Evolutionary conservation across 2,888 invertebrate genomes (phyloP).

Genomic region (Cryptocheilus praepositus): DNA sequence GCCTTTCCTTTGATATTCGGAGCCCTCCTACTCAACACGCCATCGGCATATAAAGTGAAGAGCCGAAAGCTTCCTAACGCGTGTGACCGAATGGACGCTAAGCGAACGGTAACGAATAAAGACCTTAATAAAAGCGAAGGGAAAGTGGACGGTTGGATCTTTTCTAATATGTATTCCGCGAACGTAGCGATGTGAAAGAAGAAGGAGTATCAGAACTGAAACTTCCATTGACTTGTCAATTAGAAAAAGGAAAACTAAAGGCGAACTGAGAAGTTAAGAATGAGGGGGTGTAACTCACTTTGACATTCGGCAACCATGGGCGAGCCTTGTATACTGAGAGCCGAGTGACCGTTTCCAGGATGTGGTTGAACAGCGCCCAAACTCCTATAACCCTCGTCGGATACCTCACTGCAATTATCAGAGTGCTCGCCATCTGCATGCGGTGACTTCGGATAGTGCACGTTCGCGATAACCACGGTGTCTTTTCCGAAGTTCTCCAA

Average conservation of each 20-base stretch:
- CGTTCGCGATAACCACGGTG: constrained; percentile 27
- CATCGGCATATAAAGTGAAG: background rate
- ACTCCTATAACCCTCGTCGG: constrained; percentile 90
- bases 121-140: background rate
- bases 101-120: background rate
- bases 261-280: background rate
- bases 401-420: constrained; percentile 89
- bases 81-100: background rate
- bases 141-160: background rate
- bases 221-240: no score
- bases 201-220: no score
- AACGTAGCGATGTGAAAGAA: background rate
- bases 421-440: constrained; percentile 74
- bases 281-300: constrained; percentile 55
- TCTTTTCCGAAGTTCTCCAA: constrained; percentile 63
- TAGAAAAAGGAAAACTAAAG: no score
- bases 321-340: constrained; percentile 56
- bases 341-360: constrained; percentile 73
- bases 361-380: constrained; percentile 81
- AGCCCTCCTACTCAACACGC: background rate
- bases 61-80: background rate
- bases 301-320: constrained; percentile 69
- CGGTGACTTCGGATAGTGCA: constrained; percentile 60
- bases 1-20: no score
- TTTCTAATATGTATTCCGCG: background rate